phyloP scores from a whole-genome alignment of 2,888 invertebrate species.

The Ectemnius continuus region DNA sequence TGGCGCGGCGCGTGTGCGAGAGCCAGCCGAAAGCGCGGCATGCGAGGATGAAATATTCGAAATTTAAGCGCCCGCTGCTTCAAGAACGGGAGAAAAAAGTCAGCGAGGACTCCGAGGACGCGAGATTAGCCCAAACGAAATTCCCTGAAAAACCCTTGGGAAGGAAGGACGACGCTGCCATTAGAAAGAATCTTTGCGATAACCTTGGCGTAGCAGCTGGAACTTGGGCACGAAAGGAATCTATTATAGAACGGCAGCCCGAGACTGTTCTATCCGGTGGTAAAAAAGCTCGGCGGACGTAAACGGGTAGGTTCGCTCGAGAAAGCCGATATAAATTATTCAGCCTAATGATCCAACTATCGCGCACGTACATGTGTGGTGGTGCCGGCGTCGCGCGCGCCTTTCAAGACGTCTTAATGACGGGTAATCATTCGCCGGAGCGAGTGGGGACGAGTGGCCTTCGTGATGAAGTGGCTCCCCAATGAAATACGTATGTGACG shows the following conservation, averaged over 20 bases:
- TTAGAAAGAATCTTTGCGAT: constrained; percentile 1
- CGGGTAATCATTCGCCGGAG: too few relatives aligned
- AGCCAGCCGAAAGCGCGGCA: neutral
- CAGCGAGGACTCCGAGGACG: neutral
- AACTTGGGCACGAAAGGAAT: neutral
- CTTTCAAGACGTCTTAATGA: too few relatives aligned
- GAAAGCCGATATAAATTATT: neutral
- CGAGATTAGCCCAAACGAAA: neutral
- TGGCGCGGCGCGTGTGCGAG: neutral
- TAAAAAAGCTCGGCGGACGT: too few relatives aligned
- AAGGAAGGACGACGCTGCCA: constrained; percentile 1
- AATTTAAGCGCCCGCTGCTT: neutral
- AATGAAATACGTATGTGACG: too few relatives aligned
- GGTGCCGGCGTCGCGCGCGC: too few relatives aligned
- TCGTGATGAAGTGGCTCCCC: too few relatives aligned
- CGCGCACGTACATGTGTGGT: too few relatives aligned
- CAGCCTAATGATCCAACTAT: neutral
- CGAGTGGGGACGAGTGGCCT: too few relatives aligned
- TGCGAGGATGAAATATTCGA: neutral
- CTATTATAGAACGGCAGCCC: neutral
- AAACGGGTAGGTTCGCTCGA: neutral
- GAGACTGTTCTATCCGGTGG: too few relatives aligned
- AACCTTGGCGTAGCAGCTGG: neutral
- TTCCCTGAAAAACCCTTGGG: neutral
- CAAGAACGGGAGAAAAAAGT: neutral